Evolutionary conservation across 2,888 invertebrate genomes (phyloP), one percentile per base, ranked within the genome.

Genomic region (Laothoe populi): DNA sequence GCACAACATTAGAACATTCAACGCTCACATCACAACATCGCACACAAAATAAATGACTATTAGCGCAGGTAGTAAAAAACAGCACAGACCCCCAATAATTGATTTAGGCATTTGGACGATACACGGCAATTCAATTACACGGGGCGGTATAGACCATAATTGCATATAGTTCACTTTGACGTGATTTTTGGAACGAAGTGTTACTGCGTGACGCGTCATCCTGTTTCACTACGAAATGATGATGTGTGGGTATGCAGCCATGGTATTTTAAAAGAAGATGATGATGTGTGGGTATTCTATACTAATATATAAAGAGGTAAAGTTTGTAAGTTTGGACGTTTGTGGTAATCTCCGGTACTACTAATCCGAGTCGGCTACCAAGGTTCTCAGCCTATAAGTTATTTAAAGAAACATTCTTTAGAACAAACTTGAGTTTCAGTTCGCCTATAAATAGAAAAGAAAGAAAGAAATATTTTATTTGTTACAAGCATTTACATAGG

Each of bases 51-150:
- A 35, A 35, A 53, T 16, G 8, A 13, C 8, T 24, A 16, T 49
- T 53, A 35, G 35, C 19, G 53, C 35, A 53, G 49, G 46, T 26
- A 31, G 10, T 35, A 35, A 53, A 53, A 53, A 53, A 53, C 53
- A 53, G 35, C 16, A 11, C 19, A 19, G 42, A 19, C 31, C 49
- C n/a, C 31, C 53, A 19, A 31, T 53, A 53, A 53, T 53, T 53
- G 53, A 53, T 53, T 53, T 53, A 35, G 53, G 35, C 53, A 53
- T 53, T 53, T 53, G 53, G 53, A 53, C 35, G 53, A 31, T 35
- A 35, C 53, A 31, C 35, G 53, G 19, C 53, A 53, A 53, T 35
- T 35, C 53, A 53, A 53, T 53, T 53, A 31, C 53, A 53, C 53
- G 35, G 19, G 10, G 35, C 35, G 53, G 21, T 26, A 53, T 53